These are phyloP conservation scores for Sclerurus mexicanus DNA, from an alignment of 2,113 vertebrate genomes.

Conservation along the genomic window DNA sequence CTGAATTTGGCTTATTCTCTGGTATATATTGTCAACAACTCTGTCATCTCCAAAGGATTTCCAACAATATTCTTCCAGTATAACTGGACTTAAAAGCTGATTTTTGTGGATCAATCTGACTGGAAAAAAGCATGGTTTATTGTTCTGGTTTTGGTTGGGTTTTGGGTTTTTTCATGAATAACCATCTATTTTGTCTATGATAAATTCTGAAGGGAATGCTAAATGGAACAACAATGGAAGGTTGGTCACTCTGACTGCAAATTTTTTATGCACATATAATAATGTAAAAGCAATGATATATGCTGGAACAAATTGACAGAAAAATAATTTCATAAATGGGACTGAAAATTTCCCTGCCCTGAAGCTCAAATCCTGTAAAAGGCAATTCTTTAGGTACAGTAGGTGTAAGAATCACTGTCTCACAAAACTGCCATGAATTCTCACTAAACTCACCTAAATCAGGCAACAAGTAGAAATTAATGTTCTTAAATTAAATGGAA, in stretches of 20 bases:
- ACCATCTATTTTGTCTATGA: not conserved
- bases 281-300: not conserved
- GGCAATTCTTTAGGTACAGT: not conserved
- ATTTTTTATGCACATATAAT: not conserved
- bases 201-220: not conserved
- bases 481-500: not conserved
- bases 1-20: not conserved
- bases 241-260: not conserved
- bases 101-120: not conserved
- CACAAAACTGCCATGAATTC: not conserved
- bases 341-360: not conserved
- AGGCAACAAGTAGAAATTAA: not conserved
- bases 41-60: not conserved
- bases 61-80: not conserved
- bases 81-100: not conserved
- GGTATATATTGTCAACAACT: not conserved
- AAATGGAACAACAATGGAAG: not conserved
- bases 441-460: slow-evolving; percentile 19
- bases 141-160: not conserved
- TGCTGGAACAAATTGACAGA: not conserved
- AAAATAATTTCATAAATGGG: not conserved
- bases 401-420: not conserved
- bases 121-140: not conserved
- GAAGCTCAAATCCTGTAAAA: not conserved
- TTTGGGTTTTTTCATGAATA: not conserved